Evolutionary conservation across 2,888 invertebrate genomes (phyloP).

Genomic region (Agapetus fuscipes): DNA sequence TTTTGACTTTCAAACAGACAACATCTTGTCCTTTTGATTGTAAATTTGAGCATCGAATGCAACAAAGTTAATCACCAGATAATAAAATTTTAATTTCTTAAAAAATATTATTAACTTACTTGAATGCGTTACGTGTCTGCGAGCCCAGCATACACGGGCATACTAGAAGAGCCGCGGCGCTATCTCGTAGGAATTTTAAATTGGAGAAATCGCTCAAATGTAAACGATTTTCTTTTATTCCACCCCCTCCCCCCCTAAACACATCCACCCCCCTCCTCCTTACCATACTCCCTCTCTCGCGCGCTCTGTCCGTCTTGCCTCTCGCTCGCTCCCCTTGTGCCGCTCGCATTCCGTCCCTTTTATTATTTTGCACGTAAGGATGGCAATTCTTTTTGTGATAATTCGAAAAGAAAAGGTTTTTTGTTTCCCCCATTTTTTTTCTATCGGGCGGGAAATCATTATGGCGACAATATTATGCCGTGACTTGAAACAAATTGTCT

Average conservation of each 20-base stretch:
- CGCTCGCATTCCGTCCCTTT: conserved; percentile 35
- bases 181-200: conserved; percentile 45
- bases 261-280: conserved; percentile 23
- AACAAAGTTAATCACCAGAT: too few relatives aligned
- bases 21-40: too few relatives aligned
- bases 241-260: conserved; percentile 23
- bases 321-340: conserved; percentile 40
- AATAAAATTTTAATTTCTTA: too few relatives aligned
- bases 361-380: conserved; percentile 19
- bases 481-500: too few relatives aligned
- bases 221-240: conserved; percentile 51
- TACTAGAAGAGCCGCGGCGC: conserved; percentile 19
- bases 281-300: conserved; percentile 16
- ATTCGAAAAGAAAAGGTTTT: background rate
- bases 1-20: too few relatives aligned
- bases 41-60: too few relatives aligned
- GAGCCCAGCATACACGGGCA: conserved; percentile 7
- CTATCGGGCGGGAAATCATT: conserved; percentile 1
- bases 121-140: too few relatives aligned
- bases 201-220: conserved; percentile 53
- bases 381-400: conserved; percentile 12
- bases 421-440: background rate
- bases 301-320: conserved; percentile 32
- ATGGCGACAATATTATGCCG: too few relatives aligned
- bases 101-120: too few relatives aligned